These are phyloP conservation scores for Doris montereyensis DNA, from an alignment of 2,888 invertebrate species.

Conservation along the genomic window DNA sequence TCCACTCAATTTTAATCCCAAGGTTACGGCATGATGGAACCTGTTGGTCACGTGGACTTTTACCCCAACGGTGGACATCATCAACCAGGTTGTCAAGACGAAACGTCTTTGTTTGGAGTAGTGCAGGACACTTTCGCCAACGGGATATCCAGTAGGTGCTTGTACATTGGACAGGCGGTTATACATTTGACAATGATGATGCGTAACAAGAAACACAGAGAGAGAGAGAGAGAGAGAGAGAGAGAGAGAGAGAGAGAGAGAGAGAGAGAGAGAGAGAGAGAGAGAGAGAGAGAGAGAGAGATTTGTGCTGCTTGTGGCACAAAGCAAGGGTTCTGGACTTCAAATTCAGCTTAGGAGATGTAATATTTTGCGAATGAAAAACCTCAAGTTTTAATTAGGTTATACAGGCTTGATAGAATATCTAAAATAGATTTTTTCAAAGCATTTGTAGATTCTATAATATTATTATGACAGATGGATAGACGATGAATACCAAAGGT, in stretches of 20 bases:
- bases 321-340: too few relatives aligned
- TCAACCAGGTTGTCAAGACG: constrained; percentile 59
- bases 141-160: constrained; percentile 42
- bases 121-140: constrained; percentile 37
- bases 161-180: constrained; percentile 20
- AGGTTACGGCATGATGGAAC: constrained; percentile 61
- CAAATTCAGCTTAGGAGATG: too few relatives aligned
- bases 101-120: constrained; percentile 43
- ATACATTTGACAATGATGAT: background rate
- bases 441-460: too few relatives aligned
- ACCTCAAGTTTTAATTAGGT: too few relatives aligned
- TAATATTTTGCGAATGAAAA: too few relatives aligned
- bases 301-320: too few relatives aligned
- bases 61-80: constrained; percentile 63
- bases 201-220: constrained; percentile 11
- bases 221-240: constrained; percentile 24
- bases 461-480: too few relatives aligned
- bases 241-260: constrained; percentile 7
- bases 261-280: too few relatives aligned
- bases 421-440: too few relatives aligned
- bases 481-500: too few relatives aligned
- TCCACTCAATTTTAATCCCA: background rate
- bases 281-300: too few relatives aligned
- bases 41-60: constrained; percentile 61
- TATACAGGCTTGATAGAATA: too few relatives aligned